Conservation (phyloP, 2,113 vertebrate species). For the Leucopsar rothschildi region DNA sequence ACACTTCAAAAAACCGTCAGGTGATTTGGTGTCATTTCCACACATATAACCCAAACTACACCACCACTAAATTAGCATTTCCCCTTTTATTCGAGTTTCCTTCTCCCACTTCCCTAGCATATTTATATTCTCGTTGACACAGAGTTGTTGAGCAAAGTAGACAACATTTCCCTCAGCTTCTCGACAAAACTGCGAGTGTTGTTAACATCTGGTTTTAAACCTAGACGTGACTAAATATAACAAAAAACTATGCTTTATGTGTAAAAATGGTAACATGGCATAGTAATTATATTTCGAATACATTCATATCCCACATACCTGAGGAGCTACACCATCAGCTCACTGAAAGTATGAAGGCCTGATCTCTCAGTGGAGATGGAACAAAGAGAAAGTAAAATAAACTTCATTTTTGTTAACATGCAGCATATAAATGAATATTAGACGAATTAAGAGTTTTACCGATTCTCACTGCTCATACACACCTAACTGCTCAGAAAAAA, state of each 20-base stretch:
- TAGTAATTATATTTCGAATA: not conserved
- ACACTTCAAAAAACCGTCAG: not conserved
- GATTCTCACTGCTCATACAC: not conserved
- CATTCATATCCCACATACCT: not conserved
- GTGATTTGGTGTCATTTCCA: not conserved
- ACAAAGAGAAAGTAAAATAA: not conserved
- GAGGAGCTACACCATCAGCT: not conserved
- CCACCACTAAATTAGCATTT: not conserved
- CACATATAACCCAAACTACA: not conserved
- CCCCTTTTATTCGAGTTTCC: not conserved
- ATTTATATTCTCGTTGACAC: not conserved
- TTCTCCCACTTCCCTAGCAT: not conserved
- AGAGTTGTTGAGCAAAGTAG: not conserved
- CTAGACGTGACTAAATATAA: not conserved
- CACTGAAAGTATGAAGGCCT: not conserved
- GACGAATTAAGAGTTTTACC: not conserved
- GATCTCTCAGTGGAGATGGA: not conserved
- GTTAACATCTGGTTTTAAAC: not conserved
- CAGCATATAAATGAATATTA: not conserved
- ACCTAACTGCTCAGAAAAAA: not conserved
- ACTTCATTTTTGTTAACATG: not conserved
- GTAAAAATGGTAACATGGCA: not conserved
- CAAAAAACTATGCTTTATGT: not conserved
- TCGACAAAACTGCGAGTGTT: not conserved
- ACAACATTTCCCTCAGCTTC: not conserved